phyloP scores from a whole-genome alignment of 2,113 vertebrate species.

The Malurus alboscapulatus region DNA sequence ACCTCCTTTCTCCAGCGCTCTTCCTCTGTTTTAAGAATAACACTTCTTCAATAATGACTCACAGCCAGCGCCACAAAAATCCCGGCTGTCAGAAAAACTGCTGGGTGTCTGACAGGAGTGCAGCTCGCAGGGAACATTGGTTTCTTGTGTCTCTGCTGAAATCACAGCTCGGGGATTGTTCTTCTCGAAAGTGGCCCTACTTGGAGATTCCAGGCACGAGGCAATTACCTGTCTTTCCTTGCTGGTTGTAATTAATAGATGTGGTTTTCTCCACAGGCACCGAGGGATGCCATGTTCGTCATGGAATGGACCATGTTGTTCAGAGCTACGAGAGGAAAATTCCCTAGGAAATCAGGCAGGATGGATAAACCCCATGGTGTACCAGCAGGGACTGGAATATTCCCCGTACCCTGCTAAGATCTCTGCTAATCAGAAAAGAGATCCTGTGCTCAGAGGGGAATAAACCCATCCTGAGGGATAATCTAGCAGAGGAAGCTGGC shows the following conservation, averaged over 20 bases:
- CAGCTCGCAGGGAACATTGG: neutral
- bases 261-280: conserved; percentile 1
- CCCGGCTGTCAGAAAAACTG: neutral
- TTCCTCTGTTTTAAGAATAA: conserved; percentile 35
- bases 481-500: neutral
- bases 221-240: neutral
- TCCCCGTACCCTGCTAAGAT: neutral
- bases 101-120: neutral
- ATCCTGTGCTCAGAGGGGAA: neutral
- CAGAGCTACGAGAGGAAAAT: neutral
- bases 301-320: neutral
- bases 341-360: neutral
- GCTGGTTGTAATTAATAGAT: conserved; percentile 19
- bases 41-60: conserved; percentile 9
- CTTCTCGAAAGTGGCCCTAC: neutral
- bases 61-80: conserved; percentile 9
- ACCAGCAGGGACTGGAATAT: neutral
- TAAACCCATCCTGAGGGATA: neutral
- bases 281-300: accelerated
- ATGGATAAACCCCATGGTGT: neutral
- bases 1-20: neutral
- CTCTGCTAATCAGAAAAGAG: neutral
- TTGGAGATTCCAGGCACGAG: conserved; percentile 12
- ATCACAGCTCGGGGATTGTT: neutral
- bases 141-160: neutral